Evolutionary conservation across 2,113 vertebrate species (phyloP).

Genomic region (Fregata magnificens): DNA sequence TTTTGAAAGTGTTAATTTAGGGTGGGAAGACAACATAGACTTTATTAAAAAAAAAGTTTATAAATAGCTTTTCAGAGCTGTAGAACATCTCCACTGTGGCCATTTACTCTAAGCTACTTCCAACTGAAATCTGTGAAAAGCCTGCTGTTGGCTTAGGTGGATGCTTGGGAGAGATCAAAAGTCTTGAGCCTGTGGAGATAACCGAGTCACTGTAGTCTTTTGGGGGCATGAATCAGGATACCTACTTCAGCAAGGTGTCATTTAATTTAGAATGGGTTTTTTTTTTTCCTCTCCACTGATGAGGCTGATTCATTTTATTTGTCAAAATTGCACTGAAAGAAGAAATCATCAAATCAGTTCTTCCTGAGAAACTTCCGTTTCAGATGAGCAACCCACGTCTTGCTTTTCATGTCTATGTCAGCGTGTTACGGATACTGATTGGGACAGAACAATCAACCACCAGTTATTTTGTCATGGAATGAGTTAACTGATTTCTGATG

Average conservation of each 20-base stretch:
- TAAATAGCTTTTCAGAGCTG: neutral
- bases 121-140: neutral
- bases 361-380: neutral
- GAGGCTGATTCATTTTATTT: neutral
- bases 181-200: neutral
- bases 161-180: accelerated
- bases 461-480: neutral
- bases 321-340: neutral
- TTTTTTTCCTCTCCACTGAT: neutral
- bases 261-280: neutral
- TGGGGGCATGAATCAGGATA: neutral
- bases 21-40: neutral
- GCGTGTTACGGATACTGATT: neutral
- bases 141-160: neutral
- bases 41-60: neutral
- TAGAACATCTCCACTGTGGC: neutral
- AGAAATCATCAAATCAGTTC: neutral
- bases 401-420: neutral
- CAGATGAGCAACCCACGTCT: neutral
- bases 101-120: neutral
- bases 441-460: neutral
- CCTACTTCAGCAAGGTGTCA: neutral
- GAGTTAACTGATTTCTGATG: constrained; percentile 11
- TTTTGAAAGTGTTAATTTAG: neutral
- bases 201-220: neutral